These are phyloP conservation scores for Falco rusticolus DNA, from an alignment of 2,797 vertebrate genomes.

Conservation along the genomic window DNA sequence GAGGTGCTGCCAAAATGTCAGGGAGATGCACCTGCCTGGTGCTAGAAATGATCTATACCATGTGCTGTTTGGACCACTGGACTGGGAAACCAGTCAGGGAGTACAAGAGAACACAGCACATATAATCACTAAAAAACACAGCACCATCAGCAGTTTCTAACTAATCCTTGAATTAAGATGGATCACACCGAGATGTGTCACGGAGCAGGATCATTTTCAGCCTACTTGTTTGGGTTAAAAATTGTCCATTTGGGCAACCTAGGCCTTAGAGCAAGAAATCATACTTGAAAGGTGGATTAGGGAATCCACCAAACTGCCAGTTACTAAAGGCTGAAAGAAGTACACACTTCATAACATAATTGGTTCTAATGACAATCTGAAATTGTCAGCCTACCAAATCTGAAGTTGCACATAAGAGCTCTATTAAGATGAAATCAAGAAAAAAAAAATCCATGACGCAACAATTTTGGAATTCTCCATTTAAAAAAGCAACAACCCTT, in stretches of 20 bases:
- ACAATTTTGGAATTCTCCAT: not conserved
- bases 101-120: not conserved
- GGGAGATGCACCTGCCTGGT: not conserved
- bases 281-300: not conserved
- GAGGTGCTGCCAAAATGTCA: not conserved
- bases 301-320: not conserved
- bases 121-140: not conserved
- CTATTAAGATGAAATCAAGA: not conserved
- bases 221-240: not conserved
- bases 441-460: not conserved
- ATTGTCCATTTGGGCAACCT: not conserved
- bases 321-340: not conserved
- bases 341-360: not conserved
- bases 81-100: not conserved
- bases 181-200: not conserved
- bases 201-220: not conserved
- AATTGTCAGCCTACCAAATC: not conserved
- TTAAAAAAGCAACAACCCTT: not conserved
- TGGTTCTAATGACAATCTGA: not conserved
- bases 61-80: not conserved
- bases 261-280: not conserved
- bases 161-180: not conserved
- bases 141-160: not conserved
- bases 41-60: not conserved
- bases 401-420: not conserved